Evolutionary conservation across 2,888 invertebrate genomes (phyloP), one percentile per base, ranked within the genome.

Genomic region (Rotaria socialis): DNA sequence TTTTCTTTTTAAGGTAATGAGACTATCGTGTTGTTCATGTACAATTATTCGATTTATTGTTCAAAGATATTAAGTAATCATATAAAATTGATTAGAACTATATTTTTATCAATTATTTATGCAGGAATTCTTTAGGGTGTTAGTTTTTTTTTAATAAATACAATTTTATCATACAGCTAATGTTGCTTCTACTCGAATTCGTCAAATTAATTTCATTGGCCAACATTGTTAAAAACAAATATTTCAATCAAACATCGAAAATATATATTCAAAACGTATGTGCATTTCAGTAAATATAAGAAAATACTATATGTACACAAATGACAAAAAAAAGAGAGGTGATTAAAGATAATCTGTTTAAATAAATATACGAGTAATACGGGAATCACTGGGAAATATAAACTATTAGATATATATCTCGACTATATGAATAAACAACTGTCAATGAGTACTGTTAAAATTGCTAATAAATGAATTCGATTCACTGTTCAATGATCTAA

Each of bases 241-340:
- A 41, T 16, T 35, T 14, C 19, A 67, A 6, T 67, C 35, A 19
- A 67, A 67, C 19, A 35, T 67, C 6, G 35, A 16, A 67, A 35
- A 67, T 27, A 27, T 27, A 27, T 60, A 60, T 60, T n/a, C 14
- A 67, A 35, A 56, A 67, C 10, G 16, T 67, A 67, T 67, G 27
- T 67, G 67, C 67, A 67, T 67, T 41, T 67, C 35, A 67, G 35
- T 67, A 19, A 67, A 67, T 67, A 67, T 35, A 67, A 67, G 67
- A 67, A 67, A 67, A 67, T 5, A 67, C 14, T 5, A 19, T 67
- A 35, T 67, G 35, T 35, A 67, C 14, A 35, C 16, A 67, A 67
- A 67, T 3, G 67, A 19, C 35, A 35, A 67, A 67, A 67, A 27
- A 11, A 67, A 27, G 35, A 67, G 5, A 67, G 19, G 35, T 35